These are phyloP conservation scores for Monodelphis domestica DNA, from an alignment of 2,797 vertebrate genomes.

Conservation along the genomic window DNA sequence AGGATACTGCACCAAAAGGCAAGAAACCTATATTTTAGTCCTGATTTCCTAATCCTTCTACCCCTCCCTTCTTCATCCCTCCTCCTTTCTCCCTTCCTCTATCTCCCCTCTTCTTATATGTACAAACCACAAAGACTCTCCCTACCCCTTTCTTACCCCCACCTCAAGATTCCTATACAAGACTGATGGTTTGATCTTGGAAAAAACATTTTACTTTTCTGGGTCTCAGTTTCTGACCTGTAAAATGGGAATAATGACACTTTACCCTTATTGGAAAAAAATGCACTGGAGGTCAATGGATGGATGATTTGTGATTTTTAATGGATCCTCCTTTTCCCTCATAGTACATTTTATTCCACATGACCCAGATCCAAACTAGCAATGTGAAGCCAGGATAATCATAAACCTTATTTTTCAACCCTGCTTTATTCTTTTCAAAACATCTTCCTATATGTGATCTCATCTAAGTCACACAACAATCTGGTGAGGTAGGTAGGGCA, in stretches of 20 bases:
- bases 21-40: neutral
- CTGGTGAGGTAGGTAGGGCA: neutral
- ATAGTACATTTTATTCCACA: neutral
- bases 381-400: neutral
- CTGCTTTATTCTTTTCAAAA: neutral
- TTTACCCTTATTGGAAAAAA: neutral
- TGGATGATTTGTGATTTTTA: neutral
- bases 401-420: neutral
- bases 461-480: neutral
- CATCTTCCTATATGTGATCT: fast-evolving
- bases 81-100: too few relatives aligned
- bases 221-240: too few relatives aligned
- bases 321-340: neutral
- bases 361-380: neutral
- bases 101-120: too few relatives aligned
- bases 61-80: neutral
- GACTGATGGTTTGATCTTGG: fast-evolving
- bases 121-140: too few relatives aligned
- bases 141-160: neutral
- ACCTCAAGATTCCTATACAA: neutral
- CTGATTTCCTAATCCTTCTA: neutral
- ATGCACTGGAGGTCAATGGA: neutral
- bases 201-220: neutral
- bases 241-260: neutral
- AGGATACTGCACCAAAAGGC: neutral